Evolutionary conservation across 2,888 invertebrate genomes (phyloP).

Genomic region (Nomada lathburiana): DNA sequence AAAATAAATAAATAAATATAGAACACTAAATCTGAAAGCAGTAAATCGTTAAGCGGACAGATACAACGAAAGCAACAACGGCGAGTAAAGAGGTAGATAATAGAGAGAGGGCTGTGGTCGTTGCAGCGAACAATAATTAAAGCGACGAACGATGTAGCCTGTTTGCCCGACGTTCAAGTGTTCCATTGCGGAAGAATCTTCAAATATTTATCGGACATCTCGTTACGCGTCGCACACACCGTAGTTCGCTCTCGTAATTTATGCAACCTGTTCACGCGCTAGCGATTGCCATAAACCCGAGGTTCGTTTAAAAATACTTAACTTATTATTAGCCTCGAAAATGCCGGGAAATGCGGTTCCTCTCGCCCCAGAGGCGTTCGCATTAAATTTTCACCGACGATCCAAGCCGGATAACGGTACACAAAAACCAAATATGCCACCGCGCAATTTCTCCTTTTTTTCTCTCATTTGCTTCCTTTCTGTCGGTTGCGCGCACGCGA

Average conservation of each 20-base stretch:
- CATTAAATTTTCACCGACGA: constrained; percentile 27
- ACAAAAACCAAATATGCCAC: not conserved
- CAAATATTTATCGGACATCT: constrained; percentile 49
- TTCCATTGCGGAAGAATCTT: constrained; percentile 28
- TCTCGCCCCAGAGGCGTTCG: not conserved
- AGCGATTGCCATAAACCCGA: constrained; percentile 7
- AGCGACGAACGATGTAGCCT: constrained; percentile 11
- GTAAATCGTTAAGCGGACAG: not conserved
- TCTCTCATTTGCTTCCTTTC: not conserved
- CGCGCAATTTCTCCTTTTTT: not conserved
- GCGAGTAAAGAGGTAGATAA: not conserved
- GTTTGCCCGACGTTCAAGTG: constrained; percentile 26
- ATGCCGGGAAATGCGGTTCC: constrained; percentile 18
- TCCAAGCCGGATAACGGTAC: constrained; percentile 5
- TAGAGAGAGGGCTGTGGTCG: not conserved
- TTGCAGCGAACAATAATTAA: constrained; percentile 23
- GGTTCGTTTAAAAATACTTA: constrained; percentile 35
- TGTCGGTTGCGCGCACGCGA: not conserved
- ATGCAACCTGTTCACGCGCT: constrained; percentile 16
- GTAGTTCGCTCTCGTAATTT: constrained; percentile 29
- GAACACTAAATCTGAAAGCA: not conserved
- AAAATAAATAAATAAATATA: not conserved
- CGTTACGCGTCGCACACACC: constrained; percentile 16
- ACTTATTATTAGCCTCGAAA: constrained; percentile 38
- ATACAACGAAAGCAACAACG: not conserved